These are phyloP conservation scores for Ochropleura plecta DNA, from an alignment of 2,888 invertebrate species.

Conservation along the genomic window DNA sequence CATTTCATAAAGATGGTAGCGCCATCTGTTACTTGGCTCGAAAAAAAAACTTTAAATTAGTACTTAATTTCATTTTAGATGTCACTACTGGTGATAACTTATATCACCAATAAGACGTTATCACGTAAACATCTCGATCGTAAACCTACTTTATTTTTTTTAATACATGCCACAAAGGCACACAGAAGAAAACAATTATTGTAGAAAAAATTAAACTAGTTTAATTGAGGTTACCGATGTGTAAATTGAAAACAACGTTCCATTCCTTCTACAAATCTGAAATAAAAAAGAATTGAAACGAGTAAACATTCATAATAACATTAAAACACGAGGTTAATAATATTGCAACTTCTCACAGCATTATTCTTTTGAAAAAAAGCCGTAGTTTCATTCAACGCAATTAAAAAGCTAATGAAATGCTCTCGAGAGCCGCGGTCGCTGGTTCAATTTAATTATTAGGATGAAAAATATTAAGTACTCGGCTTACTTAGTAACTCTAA, in stretches of 20 bases:
- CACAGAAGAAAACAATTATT: no score
- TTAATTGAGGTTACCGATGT: no score
- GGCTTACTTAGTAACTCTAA: neutral
- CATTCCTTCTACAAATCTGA: neutral
- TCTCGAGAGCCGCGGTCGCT: constrained; percentile 10
- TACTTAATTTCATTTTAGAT: no score
- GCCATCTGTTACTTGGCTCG: no score
- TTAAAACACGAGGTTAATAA: constrained; percentile 4
- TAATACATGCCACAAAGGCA: no score
- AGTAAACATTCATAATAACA: constrained; percentile 15
- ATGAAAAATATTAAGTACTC: constrained; percentile 35
- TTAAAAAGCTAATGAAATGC: constrained; percentile 47
- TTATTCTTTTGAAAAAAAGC: constrained; percentile 37
- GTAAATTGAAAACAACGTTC: neutral
- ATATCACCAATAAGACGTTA: no score
- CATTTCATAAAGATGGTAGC: no score
- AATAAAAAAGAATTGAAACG: constrained; percentile 7
- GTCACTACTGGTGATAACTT: no score
- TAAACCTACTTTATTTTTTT: no score
- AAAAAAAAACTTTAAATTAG: no score
- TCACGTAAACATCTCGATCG: no score
- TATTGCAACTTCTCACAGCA: neutral
- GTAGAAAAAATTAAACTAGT: no score
- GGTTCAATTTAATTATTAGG: constrained; percentile 26
- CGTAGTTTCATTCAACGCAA: constrained; percentile 39